Percentiles rank a stretch among this genome's conserved stretches.
These are phyloP conservation scores for Chelonia mydas DNA, from an alignment of 2,797 vertebrate genomes.

Conservation along the genomic window DNA sequence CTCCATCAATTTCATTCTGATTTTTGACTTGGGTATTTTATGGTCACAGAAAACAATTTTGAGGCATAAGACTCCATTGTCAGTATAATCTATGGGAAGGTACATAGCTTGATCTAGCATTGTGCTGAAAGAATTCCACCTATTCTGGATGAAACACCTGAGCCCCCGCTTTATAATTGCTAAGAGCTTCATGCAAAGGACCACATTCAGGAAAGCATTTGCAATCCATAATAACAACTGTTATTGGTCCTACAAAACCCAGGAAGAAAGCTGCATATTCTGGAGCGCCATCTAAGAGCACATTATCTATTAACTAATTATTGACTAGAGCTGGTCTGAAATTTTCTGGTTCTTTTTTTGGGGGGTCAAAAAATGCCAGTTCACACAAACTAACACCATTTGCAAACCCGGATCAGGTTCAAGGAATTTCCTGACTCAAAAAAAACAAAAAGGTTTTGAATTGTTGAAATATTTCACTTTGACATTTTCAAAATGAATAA, in stretches of 20 bases:
- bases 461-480: background rate
- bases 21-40: background rate
- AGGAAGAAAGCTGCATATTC: background rate
- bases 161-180: background rate
- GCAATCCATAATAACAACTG: background rate
- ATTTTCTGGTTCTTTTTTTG: background rate
- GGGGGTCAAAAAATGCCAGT: background rate
- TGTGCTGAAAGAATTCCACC: background rate
- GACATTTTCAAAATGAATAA: background rate
- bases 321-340: background rate
- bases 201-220: background rate
- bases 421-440: background rate
- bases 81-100: background rate
- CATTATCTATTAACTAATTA: background rate
- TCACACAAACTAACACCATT: background rate
- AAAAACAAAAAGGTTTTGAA: background rate
- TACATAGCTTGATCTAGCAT: background rate
- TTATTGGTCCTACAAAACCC: background rate
- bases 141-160: background rate
- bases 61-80: background rate
- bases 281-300: background rate
- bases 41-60: background rate
- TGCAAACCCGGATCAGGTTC: background rate
- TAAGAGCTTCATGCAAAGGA: background rate
- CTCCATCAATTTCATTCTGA: background rate